Evolutionary conservation across 35 echinoderm and acorn worm species (phyloP).

Genomic region (Nesometra sesokonis): DNA sequence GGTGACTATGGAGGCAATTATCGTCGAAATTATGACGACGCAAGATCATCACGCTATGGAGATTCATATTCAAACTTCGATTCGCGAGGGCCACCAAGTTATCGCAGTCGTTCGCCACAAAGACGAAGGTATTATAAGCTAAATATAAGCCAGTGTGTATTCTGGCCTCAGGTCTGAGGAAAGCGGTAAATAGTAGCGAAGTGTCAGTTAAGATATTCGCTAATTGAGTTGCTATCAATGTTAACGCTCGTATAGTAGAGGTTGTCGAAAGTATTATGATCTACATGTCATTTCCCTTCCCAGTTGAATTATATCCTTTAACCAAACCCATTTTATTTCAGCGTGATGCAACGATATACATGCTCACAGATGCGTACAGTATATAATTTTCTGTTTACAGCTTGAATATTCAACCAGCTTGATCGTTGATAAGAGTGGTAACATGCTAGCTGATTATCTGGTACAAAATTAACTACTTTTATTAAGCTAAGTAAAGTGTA

Average conservation of each 20-base stretch:
- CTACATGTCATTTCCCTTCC: not conserved
- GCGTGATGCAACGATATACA: no score
- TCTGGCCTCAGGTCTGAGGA: not conserved
- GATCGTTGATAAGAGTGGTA: no score
- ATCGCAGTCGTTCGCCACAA: constrained; percentile 94
- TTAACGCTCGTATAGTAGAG: not conserved
- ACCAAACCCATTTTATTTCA: no score
- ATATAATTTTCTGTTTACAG: no score
- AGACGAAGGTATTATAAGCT: constrained; percentile 86
- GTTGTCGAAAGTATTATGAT: not conserved
- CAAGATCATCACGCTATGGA: constrained; percentile 16
- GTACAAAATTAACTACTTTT: no score
- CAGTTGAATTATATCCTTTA: no score
- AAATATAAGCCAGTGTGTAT: not conserved
- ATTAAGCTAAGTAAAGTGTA: no score
- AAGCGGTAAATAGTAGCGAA: not conserved
- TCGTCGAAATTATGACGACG: constrained; percentile 28
- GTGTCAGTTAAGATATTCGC: not conserved
- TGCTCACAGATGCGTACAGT: no score
- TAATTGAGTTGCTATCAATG: not conserved
- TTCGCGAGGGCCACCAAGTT: constrained; percentile 18
- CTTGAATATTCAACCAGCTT: no score
- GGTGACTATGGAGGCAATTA: constrained; percentile 22
- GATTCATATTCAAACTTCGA: constrained; percentile 51
- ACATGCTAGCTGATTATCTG: no score